Conservation (phyloP, 2,113 vertebrate genomes). For the Corythoichthys intestinalis region DNA sequence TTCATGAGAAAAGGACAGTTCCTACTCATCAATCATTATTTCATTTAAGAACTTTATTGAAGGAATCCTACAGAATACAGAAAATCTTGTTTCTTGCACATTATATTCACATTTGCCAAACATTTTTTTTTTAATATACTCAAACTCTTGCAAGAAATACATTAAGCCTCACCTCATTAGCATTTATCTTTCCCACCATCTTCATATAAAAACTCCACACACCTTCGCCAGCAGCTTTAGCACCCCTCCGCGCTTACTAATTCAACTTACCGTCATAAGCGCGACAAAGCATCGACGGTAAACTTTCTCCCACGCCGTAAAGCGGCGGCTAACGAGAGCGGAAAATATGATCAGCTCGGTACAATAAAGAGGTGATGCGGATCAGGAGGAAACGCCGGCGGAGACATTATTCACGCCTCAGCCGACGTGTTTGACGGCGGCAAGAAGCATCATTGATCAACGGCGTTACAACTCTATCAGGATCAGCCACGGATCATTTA, state of each 20-base stretch:
- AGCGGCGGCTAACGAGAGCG: conserved; percentile 4
- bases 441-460: conserved; percentile 31
- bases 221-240: neutral
- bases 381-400: neutral
- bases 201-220: conserved; percentile 1
- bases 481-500: neutral
- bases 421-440: conserved; percentile 44
- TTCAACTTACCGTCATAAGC: neutral
- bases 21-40: too few relatives aligned
- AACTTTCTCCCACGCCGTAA: neutral
- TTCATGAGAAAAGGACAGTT: too few relatives aligned
- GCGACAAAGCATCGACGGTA: conserved; percentile 1
- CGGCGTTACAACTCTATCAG: conserved; percentile 40
- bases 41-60: too few relatives aligned
- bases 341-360: conserved; percentile 1
- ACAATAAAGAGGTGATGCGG: neutral
- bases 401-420: neutral
- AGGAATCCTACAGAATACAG: neutral
- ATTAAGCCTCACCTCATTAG: conserved; percentile 15
- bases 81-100: neutral
- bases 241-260: conserved; percentile 4
- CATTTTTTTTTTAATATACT: conserved; percentile 1
- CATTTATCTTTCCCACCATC: conserved; percentile 6
- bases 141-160: conserved; percentile 4
- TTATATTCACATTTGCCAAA: neutral